Conservation (phyloP, 2,113 vertebrate genomes). For the Xiphophorus couchianus region DNA sequence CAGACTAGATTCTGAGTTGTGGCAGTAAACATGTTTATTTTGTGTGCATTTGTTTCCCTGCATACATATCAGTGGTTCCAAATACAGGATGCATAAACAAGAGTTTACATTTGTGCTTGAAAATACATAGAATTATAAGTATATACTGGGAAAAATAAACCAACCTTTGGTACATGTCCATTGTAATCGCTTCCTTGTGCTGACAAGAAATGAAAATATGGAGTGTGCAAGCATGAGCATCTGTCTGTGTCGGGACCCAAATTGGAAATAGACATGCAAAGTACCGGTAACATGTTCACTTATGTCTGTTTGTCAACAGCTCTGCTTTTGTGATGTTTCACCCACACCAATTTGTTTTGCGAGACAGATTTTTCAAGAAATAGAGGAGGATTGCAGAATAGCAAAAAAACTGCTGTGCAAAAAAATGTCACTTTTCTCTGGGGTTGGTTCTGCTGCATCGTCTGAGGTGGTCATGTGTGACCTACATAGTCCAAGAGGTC, state of each 20-base stretch:
- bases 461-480: conserved; percentile 32
- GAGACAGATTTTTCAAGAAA: conserved; percentile 9
- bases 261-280: conserved; percentile 34
- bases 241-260: conserved; percentile 59
- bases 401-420: not conserved
- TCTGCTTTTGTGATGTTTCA: conserved; percentile 14
- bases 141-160: not conserved
- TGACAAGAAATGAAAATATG: conserved; percentile 49
- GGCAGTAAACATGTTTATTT: conserved; percentile 42
- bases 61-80: not conserved
- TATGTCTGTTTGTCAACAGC: conserved; percentile 28
- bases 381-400: not conserved
- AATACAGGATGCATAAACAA: conserved; percentile 24
- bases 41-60: conserved; percentile 21
- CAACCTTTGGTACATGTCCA: not conserved
- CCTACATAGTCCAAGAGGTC: conserved; percentile 32
- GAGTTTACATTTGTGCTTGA: conserved; percentile 6
- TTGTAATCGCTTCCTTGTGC: conserved; percentile 20
- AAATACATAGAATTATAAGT: conserved; percentile 6
- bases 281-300: conserved; percentile 40
- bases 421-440: not conserved
- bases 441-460: conserved; percentile 13
- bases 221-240: conserved; percentile 51
- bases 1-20: conserved; percentile 4
- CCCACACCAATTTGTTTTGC: conserved; percentile 1